These are phyloP conservation scores for Anoplolepis gracilipes DNA, from an alignment of 1,140 invertebrate genomes.

Conservation along the genomic window DNA sequence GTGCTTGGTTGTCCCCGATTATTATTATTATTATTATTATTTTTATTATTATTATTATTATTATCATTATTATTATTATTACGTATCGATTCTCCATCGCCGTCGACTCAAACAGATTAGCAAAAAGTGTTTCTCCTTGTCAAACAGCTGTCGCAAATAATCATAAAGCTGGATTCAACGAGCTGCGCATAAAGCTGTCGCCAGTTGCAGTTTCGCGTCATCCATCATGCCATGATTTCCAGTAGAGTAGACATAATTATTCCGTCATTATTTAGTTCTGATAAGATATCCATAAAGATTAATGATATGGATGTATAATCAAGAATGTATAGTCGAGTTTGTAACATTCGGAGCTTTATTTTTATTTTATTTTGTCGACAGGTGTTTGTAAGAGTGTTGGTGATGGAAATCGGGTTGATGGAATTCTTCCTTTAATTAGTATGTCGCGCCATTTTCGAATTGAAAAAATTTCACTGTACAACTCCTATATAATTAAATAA, in stretches of 20 bases:
- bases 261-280: conserved; percentile 42
- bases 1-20: not conserved
- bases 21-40: conserved; percentile 8
- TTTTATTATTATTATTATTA: too few species aligned
- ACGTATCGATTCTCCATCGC: not conserved
- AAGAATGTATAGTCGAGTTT: not conserved
- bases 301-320: conserved; percentile 24
- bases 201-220: conserved; percentile 27
- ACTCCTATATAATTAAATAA: not conserved
- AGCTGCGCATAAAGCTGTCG: conserved; percentile 34
- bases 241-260: conserved; percentile 53
- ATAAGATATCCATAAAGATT: conserved; percentile 45
- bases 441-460: conserved; percentile 1
- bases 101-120: not conserved
- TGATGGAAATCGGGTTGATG: not conserved
- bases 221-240: conserved; percentile 49
- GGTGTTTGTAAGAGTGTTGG: conserved; percentile 5
- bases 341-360: not conserved
- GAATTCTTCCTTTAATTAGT: conserved; percentile 44
- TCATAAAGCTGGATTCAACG: conserved; percentile 48
- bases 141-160: conserved; percentile 59
- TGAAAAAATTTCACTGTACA: not conserved
- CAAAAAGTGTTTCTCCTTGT: not conserved
- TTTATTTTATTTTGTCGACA: conserved; percentile 28
- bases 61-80: conserved; percentile 8